phyloP scores from a whole-genome alignment of 2,113 vertebrate species.

The Paradoxurus hermaphroditus region DNA sequence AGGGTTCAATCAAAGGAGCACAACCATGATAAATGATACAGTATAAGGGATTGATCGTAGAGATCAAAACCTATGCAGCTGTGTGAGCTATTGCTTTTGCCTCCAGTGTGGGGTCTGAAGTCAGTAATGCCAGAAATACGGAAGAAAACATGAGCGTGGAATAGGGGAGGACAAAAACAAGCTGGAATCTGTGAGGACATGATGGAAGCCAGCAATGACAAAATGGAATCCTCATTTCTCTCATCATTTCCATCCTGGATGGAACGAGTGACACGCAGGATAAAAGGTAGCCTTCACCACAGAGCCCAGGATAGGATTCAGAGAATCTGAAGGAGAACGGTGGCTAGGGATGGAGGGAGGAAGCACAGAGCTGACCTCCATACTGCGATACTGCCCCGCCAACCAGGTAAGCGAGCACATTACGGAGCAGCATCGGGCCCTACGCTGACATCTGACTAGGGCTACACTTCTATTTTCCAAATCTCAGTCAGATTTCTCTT shows the following conservation, averaged over 20 bases:
- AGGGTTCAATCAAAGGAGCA: background rate
- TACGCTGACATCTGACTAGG: background rate
- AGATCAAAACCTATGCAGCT: background rate
- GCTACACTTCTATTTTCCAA: background rate
- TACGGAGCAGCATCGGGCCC: background rate
- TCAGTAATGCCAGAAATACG: background rate
- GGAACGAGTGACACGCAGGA: background rate
- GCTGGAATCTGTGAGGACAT: background rate
- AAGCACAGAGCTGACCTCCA: background rate
- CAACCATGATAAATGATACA: background rate
- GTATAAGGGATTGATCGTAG: background rate
- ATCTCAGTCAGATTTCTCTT: background rate
- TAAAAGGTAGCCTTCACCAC: background rate
- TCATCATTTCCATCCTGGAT: background rate
- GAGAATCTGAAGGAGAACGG: background rate
- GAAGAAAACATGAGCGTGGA: background rate
- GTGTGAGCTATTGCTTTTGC: background rate
- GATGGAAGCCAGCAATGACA: background rate
- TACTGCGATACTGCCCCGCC: background rate
- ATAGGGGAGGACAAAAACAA: background rate
- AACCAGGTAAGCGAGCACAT: background rate
- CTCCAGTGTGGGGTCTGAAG: background rate
- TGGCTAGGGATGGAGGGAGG: background rate
- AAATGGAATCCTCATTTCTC: background rate
- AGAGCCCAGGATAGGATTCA: background rate